Percentiles rank a stretch among this genome's conserved stretches.
phyloP scores from a whole-genome alignment of 2,797 vertebrate genomes.

The Neosilurus hyrtlii region DNA sequence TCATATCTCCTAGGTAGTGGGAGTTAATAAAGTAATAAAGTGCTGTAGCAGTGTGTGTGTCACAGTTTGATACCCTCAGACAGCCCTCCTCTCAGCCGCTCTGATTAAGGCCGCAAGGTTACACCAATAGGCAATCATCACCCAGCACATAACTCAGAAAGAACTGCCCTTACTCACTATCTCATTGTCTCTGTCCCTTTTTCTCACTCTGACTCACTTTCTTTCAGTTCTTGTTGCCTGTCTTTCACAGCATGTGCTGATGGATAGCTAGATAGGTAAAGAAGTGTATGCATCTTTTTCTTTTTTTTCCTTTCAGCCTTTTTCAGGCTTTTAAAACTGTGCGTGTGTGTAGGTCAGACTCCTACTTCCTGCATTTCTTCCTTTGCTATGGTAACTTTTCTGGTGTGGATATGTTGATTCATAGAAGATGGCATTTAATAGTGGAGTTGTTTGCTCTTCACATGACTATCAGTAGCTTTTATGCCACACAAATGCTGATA shows the following conservation, averaged over 20 bases:
- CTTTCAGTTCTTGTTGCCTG: slow-evolving; percentile 28
- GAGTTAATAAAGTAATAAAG: slow-evolving; percentile 64
- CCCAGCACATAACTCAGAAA: slow-evolving; percentile 56
- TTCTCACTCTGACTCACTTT: slow-evolving; percentile 34
- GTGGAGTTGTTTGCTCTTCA: background rate
- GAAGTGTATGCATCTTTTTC: slow-evolving; percentile 16
- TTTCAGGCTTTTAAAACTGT: slow-evolving; percentile 20
- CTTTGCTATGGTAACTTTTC: background rate
- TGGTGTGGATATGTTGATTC: background rate
- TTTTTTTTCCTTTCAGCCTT: slow-evolving; percentile 21
- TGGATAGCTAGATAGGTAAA: slow-evolving; percentile 56
- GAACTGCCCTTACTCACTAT: slow-evolving; percentile 43
- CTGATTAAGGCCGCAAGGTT: slow-evolving; percentile 63
- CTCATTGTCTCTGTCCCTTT: slow-evolving; percentile 36
- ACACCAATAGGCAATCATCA: slow-evolving; percentile 61
- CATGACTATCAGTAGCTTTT: background rate
- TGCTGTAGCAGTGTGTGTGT: slow-evolving; percentile 54
- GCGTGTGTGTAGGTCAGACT: background rate
- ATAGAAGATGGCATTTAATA: background rate
- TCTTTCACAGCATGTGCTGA: slow-evolving; percentile 48
- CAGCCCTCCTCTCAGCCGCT: slow-evolving; percentile 50
- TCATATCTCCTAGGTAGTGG: slow-evolving; percentile 54
- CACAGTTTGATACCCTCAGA: slow-evolving; percentile 59
- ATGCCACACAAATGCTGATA: too few species aligned
- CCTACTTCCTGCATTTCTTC: background rate